Evolutionary conservation across 2,888 invertebrate species (phyloP), one percentile per base, ranked within the genome.

Genomic region (Clanis bilineata): DNA sequence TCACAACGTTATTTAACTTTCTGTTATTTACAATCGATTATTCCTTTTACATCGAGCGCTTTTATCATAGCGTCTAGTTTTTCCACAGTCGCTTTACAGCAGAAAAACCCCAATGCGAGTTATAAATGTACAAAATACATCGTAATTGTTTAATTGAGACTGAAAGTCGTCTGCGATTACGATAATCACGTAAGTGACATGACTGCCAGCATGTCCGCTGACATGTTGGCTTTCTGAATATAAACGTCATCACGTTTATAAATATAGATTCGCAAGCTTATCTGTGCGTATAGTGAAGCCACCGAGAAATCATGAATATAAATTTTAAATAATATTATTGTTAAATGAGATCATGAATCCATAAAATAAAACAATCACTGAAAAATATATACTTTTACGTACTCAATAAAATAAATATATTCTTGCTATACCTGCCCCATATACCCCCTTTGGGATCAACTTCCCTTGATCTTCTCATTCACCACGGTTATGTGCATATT

Each of bases 211-310:
- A 25, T 51, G 28, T 28, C 18, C 15, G 47, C 28, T 28, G 47
- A 28, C 28, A 28, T 15, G 47, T 25, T 28, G 15, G 28, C 47
- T 7, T 3, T 9, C 15, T 47, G 71, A 77, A 78, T 76, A 72
- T 70, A 79, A 77, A 79, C 74, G 77, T 77, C 77, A 79, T 63
- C 67, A 18, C 41, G 7, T 25, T 6, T 4, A 25, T 3, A 3
- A 25, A 25, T 3, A 6, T 25, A 25, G n/a, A n/a, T n/a, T n/a
- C n/a, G n/a, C n/a, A n/a, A n/a, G n/a, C n/a, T n/a, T n/a, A n/a
- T n/a, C n/a, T n/a, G n/a, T n/a, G n/a, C n/a, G n/a, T n/a, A n/a
- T n/a, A n/a, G n/a, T n/a, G n/a, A n/a, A n/a, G n/a, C n/a, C n/a
- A n/a, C n/a, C n/a, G n/a, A n/a, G n/a, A n/a, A n/a, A n/a, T n/a